Percentiles rank a stretch among this genome's conserved stretches.
These are phyloP conservation scores for Antrozous pallidus DNA, from an alignment of 2,797 vertebrate genomes.

Conservation along the genomic window DNA sequence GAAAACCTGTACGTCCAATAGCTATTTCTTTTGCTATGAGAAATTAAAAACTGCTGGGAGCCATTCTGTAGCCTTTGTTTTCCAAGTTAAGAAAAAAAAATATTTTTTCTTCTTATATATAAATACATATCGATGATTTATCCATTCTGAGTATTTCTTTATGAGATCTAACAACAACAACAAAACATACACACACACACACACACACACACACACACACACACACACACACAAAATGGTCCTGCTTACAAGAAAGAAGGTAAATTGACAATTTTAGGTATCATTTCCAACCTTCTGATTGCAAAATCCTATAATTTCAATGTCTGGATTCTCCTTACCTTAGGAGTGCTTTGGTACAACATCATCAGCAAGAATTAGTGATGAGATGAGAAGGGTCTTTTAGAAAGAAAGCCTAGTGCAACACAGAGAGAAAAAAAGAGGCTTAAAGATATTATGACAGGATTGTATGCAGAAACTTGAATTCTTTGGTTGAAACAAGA, in stretches of 20 bases:
- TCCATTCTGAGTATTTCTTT: background rate
- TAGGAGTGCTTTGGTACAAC: background rate
- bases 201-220: too few relatives aligned
- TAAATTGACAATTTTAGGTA: background rate
- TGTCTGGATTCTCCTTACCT: background rate
- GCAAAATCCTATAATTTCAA: slow-evolving; percentile 13
- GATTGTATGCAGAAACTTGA: background rate
- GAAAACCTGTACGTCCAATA: background rate
- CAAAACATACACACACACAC: too few relatives aligned
- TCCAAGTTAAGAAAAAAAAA: background rate
- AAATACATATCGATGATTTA: background rate
- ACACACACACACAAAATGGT: background rate
- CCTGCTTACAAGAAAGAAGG: slow-evolving; percentile 3
- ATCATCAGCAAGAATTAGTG: background rate
- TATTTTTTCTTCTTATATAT: background rate
- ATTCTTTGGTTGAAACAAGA: background rate
- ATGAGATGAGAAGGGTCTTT: background rate
- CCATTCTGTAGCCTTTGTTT: background rate
- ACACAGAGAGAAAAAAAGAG: background rate
- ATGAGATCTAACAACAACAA: background rate
- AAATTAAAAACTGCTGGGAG: slow-evolving; percentile 10
- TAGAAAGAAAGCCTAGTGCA: background rate
- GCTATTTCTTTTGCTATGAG: background rate
- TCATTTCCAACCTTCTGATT: background rate
- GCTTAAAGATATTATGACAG: background rate